Conservation (phyloP, 2,113 vertebrate species). For the mouse (Mus musculus) region GRCm39 chr5:117839501-117840000, state of each 20-base stretch:
- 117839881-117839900: neutral
- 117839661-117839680: neutral
- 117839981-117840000: neutral
- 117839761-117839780: neutral
- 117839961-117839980: neutral
- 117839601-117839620: fast-evolving
- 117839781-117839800: neutral
- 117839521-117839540: neutral
- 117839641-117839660: neutral
- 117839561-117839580: neutral
- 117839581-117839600: neutral
- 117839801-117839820: neutral
- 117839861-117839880: neutral
- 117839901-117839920: neutral
- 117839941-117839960: neutral
- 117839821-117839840: neutral
- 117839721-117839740: neutral
- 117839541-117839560: neutral
- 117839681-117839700: neutral
- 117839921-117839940: neutral
- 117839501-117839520: neutral
- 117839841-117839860: neutral
- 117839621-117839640: neutral
- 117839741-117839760: no score
- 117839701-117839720: neutral